These are phyloP conservation scores for Agonopterix alstromeriana DNA, from an alignment of 2,888 invertebrate genomes.

Conservation along the genomic window DNA sequence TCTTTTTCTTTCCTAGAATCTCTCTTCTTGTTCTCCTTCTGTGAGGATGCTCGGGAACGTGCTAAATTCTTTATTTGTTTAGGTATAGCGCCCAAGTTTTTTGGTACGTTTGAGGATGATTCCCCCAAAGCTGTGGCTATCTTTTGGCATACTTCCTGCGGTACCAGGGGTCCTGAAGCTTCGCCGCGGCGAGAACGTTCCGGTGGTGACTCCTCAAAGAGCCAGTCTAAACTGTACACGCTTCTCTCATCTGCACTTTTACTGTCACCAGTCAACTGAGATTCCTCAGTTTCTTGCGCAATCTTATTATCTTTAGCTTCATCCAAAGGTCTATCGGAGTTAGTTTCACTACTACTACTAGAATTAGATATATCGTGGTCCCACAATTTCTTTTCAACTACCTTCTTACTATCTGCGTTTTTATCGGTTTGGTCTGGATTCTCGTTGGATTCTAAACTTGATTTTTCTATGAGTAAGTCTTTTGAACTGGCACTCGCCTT, in stretches of 20 bases:
- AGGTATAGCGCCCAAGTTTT: constrained; percentile 83
- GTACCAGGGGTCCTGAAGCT: constrained; percentile 25
- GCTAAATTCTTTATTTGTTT: constrained; percentile 79
- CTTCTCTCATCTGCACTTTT: constrained; percentile 64
- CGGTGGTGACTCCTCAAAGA: constrained; percentile 54
- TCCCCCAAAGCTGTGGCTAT: constrained; percentile 56
- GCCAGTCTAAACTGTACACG: constrained; percentile 67
- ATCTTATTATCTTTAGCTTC: constrained; percentile 31
- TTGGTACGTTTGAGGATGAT: constrained; percentile 69
- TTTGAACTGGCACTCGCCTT: constrained; percentile 83
- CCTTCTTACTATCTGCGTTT: constrained; percentile 36
- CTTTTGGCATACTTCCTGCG: constrained; percentile 51
- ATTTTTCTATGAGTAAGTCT: constrained; percentile 80
- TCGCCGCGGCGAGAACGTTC: constrained; percentile 34
- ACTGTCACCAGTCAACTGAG: constrained; percentile 48
- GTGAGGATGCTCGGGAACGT: constrained; percentile 74
- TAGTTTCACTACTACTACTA: constrained; percentile 76
- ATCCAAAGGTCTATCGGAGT: constrained; percentile 45
- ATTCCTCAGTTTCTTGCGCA: constrained; percentile 49
- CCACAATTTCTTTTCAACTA: constrained; percentile 58
- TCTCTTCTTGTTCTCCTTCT: constrained; percentile 73
- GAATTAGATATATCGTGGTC: constrained; percentile 77
- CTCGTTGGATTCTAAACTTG: constrained; percentile 71
- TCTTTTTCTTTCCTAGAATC: constrained; percentile 66
- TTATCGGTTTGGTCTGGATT: constrained; percentile 46